Evolutionary conservation across 1,140 invertebrate genomes (phyloP).

Genomic region (Tetramorium simillimum): DNA sequence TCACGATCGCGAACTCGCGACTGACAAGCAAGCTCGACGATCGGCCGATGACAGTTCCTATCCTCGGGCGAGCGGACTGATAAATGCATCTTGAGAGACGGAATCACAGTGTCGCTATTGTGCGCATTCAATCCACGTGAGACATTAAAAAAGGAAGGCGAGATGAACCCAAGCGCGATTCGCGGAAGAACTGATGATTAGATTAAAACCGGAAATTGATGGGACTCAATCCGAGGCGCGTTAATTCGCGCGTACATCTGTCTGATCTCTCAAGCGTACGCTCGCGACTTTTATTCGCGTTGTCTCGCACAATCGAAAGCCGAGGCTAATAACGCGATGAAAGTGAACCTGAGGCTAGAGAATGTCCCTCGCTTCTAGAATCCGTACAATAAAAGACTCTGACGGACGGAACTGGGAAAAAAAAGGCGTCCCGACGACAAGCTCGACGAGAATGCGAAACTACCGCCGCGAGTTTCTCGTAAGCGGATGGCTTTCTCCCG

Average conservation of each 20-base stretch:
- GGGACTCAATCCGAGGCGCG: neutral
- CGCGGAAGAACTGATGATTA: neutral
- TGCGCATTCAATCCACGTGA: neutral
- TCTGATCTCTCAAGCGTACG: neutral
- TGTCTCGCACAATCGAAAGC: neutral
- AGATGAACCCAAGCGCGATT: neutral
- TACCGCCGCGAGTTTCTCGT: neutral
- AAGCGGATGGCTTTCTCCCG: conserved; percentile 1
- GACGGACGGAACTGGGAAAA: neutral
- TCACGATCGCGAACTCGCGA: neutral
- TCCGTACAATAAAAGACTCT: neutral
- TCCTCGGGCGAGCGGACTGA: neutral
- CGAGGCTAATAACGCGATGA: neutral
- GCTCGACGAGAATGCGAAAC: neutral
- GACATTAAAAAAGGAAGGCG: neutral
- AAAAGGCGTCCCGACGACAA: neutral
- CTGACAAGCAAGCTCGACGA: conserved; percentile 63
- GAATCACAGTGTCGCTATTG: conserved; percentile 17
- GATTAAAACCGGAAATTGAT: neutral
- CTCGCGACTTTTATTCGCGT: neutral
- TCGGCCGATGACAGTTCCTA: conserved; percentile 4
- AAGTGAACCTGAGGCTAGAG: neutral
- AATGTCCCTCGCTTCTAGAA: neutral
- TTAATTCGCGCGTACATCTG: neutral
- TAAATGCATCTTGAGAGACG: conserved; percentile 22